Conservation (phyloP, 2,888 invertebrate genomes). For the Acrocera orbiculus region DNA sequence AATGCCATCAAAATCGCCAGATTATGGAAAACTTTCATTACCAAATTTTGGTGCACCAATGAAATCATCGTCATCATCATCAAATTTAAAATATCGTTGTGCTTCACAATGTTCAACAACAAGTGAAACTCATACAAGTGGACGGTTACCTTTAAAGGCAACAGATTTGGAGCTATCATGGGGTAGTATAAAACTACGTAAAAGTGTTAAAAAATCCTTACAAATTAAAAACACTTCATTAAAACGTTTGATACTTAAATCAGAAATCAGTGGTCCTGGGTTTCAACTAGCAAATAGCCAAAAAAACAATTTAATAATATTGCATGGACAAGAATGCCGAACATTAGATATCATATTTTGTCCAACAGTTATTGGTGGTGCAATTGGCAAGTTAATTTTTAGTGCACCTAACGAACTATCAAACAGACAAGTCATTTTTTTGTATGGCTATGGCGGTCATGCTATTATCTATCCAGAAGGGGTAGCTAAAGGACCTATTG, state of each 20-base stretch:
- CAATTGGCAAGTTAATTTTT: constrained; percentile 31
- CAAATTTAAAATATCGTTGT: constrained; percentile 17
- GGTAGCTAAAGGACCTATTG: constrained; percentile 37
- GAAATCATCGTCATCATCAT: constrained; percentile 3
- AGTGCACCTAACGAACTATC: not conserved
- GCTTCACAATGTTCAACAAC: constrained; percentile 25
- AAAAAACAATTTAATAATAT: constrained; percentile 25
- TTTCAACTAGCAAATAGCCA: constrained; percentile 30
- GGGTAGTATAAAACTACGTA: constrained; percentile 40
- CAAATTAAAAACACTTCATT: constrained; percentile 38
- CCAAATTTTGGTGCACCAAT: constrained; percentile 11
- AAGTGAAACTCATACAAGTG: constrained; percentile 27
- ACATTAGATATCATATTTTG: constrained; percentile 36
- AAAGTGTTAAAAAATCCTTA: constrained; percentile 35
- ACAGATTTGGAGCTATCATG: constrained; percentile 39
- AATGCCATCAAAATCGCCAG: constrained; percentile 1
- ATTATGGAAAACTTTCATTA: constrained; percentile 14
- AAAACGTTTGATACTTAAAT: constrained; percentile 37
- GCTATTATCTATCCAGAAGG: constrained; percentile 34
- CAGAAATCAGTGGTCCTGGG: constrained; percentile 32
- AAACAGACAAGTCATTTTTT: constrained; percentile 6
- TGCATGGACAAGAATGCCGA: constrained; percentile 40
- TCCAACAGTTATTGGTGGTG: constrained; percentile 37
- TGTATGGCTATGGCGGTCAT: constrained; percentile 43
- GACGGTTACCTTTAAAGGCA: constrained; percentile 35